Percentiles rank a stretch among this genome's conserved stretches.
Evolutionary conservation across 23 tunicate genomes (phyloP).

Genomic region (Trididemnum nubilum): DNA sequence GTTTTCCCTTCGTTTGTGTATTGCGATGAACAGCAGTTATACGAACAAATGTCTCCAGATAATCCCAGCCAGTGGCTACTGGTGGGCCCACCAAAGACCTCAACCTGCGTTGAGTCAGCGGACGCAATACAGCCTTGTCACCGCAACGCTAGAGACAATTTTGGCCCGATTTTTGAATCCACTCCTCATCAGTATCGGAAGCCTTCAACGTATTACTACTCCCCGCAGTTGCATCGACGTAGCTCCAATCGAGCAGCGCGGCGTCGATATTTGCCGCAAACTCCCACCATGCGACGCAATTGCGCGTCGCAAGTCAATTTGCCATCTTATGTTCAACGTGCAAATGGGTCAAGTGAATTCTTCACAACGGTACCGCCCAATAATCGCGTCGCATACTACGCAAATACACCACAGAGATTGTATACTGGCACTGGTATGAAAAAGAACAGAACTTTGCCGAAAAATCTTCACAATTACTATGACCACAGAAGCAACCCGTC

Average conservation of each 20-base stretch:
- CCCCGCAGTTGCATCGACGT: slow-evolving; percentile 10
- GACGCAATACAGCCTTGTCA: not conserved
- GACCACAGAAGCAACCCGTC: too few relatives aligned
- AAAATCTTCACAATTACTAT: not conserved
- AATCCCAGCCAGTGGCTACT: not conserved
- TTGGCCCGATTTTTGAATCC: not conserved
- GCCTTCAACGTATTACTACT: not conserved
- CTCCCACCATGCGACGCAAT: not conserved
- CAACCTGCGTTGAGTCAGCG: not conserved
- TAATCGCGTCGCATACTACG: too few relatives aligned
- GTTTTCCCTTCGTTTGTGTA: slow-evolving; percentile 8
- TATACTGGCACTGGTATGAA: too few relatives aligned
- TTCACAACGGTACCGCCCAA: too few relatives aligned
- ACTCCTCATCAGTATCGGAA: not conserved
- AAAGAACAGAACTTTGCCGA: not conserved
- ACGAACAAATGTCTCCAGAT: not conserved
- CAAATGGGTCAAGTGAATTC: too few relatives aligned
- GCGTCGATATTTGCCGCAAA: slow-evolving; percentile 4
- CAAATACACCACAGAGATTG: too few relatives aligned
- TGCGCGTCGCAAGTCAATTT: slow-evolving; percentile 4
- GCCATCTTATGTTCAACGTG: not conserved
- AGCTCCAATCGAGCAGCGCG: not conserved
- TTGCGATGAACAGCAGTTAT: slow-evolving; percentile 1
- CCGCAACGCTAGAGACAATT: not conserved
- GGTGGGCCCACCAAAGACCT: not conserved